phyloP scores from a whole-genome alignment of 2,113 vertebrate species.

The Eulemur rufifrons region DNA sequence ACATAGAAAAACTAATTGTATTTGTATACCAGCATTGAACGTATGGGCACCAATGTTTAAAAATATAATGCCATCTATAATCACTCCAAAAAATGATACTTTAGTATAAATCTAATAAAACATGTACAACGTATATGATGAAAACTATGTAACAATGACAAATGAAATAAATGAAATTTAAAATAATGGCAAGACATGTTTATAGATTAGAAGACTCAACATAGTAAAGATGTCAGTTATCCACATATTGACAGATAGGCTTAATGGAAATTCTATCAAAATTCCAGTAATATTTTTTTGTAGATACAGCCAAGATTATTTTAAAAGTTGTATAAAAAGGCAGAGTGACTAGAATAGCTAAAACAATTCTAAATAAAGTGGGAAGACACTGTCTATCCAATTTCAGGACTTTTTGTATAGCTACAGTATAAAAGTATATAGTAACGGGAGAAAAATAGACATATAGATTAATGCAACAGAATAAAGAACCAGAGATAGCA shows the following conservation, averaged over 20 bases:
- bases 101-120: background rate
- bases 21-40: background rate
- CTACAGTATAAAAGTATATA: background rate
- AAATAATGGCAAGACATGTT: background rate
- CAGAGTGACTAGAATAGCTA: background rate
- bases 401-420: background rate
- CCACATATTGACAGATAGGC: background rate
- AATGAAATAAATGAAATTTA: background rate
- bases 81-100: background rate
- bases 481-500: background rate
- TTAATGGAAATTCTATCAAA: background rate
- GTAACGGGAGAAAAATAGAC: background rate
- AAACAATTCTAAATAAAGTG: background rate
- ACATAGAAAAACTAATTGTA: background rate
- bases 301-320: background rate
- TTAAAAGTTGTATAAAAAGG: background rate
- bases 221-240: background rate
- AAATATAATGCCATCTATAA: background rate
- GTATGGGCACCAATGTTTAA: background rate
- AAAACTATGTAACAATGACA: background rate
- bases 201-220: background rate
- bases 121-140: background rate
- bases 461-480: background rate
- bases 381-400: background rate
- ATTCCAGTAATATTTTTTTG: background rate